Conservation (phyloP, 2,113 vertebrate genomes). For the Pedionomus torquatus region DNA sequence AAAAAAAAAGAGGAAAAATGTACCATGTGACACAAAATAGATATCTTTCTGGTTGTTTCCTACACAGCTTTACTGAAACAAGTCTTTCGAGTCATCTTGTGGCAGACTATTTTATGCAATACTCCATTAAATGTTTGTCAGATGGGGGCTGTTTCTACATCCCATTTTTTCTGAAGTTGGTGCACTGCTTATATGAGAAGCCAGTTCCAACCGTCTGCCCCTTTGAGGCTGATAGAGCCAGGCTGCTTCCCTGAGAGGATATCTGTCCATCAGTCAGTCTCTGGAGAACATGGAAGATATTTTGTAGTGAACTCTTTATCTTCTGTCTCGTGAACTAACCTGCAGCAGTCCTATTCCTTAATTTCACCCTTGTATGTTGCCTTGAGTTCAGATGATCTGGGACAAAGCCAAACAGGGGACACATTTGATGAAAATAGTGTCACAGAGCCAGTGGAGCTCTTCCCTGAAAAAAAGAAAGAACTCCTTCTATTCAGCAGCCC, state of each 20-base stretch:
- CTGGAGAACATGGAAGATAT: background rate
- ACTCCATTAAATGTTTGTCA: background rate
- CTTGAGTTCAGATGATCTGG: background rate
- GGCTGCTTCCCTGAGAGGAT: background rate
- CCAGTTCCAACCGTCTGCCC: background rate
- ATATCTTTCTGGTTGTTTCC: background rate
- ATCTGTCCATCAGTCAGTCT: background rate
- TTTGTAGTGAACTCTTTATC: background rate
- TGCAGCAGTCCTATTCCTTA: background rate
- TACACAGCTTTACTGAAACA: background rate
- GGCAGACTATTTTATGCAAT: constrained; percentile 34
- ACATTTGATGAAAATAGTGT: background rate
- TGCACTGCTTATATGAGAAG: background rate
- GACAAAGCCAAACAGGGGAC: background rate
- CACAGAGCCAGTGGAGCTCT: background rate
- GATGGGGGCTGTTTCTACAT: background rate
- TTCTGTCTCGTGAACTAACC: background rate
- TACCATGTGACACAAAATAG: background rate
- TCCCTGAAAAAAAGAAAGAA: background rate
- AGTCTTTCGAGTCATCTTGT: background rate
- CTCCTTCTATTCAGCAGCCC: background rate
- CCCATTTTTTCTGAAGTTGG: background rate
- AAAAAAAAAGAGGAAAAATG: background rate
- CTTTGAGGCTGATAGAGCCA: background rate
- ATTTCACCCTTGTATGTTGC: background rate